Base-by-base conservation (phyloP, 2,888 invertebrate genomes). In the Ennomos fuscantarius region DNA sequence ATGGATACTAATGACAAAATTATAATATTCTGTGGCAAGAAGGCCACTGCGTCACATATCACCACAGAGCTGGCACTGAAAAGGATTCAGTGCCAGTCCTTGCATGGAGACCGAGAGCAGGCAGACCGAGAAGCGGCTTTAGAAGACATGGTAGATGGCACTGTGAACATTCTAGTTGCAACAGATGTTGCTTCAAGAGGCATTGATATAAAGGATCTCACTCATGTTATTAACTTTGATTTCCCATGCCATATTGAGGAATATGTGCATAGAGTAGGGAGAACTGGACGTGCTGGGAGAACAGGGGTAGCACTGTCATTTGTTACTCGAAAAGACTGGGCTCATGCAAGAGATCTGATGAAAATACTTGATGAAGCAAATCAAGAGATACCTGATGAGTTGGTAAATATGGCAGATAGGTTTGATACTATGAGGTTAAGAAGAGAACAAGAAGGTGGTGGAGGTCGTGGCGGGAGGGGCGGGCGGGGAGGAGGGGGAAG, bases 161-260 rank as follows among this genome's bases (percentile, higher is more conserved):
- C 93, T 1, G 96, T 97, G 0, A 94, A 94, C 61, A 96, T 99
- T 66, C 92, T 99, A 24, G 94, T 99, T 49, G 99, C 99, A 0
- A 99, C 99, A 0, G 99, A 99, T 92, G 97, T 99, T 0, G 99
- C 98, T 2, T 97, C 98, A 6, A 93, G 99, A 65, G 99, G 99
- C 1, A 94, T 99, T 50, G 99, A 99, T 79, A 98, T 98, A 50
- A 95, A 96, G 73, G 97, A 97, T 77, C 93, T 97, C 9, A 96
- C 97, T 87, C 96, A 98, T 84, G 98, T 99, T 1, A 89, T 98
- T 31, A 99, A 99, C 84, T 97, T 95, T 72, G 99, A 99, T 84
- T 98, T 99, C 76, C 99, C 99, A 0, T 93, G 96, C 11, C 97
- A 98, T 73, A 97, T 99, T 72, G 99, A 99, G 81, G 99, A 99